Evolutionary conservation across 2,888 invertebrate genomes (phyloP), one percentile per base, ranked within the genome.

Genomic region (Elmis aenea): DNA sequence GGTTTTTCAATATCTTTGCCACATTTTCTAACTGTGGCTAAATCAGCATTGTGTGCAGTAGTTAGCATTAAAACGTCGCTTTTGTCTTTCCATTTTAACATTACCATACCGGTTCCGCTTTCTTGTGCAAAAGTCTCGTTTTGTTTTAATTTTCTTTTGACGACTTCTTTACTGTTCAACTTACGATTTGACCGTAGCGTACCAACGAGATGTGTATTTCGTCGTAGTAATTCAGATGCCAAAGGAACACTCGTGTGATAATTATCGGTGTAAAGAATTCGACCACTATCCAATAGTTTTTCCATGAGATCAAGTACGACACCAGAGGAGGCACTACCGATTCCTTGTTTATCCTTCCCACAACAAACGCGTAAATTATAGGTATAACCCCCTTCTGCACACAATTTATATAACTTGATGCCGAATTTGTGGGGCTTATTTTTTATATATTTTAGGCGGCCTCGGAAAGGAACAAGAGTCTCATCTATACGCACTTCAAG

Each of bases 1-100:
- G 49, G 50, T 45, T 49, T 49, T 25, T 39, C 9, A 26, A 23
- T 38, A 20, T 45, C 34, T 24, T 48, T 45, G 20, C 42, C 46
- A 35, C 38, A 42, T 38, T 40, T 40, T 28, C 11, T 45, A 5
- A 51, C 42, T 26, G 3, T 41, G 26, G 42, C 33, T 23, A 40
- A 50, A 38, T 52, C 45, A 25, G 31, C 38, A 23, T 25, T 45
- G 39, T 62, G 54, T 34, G 47, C 50, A 20, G 57, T 58, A 26
- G 50, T 51, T 13, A 59, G 45, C 33, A 57, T 38, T 20, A 59
- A 42, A 12, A 62, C 49, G 23, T 59, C 54, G 18, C 57, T 40
- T 38, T 57, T 58, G 33, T 60, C 55, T 30, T 45, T 44, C 55
- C 58, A 62, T 37, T 57, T 57, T 14, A 52, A 26, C 8, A 57